These are phyloP conservation scores for Hippopotamyrus pictus DNA, from an alignment of 2,797 vertebrate genomes.

Conservation along the genomic window DNA sequence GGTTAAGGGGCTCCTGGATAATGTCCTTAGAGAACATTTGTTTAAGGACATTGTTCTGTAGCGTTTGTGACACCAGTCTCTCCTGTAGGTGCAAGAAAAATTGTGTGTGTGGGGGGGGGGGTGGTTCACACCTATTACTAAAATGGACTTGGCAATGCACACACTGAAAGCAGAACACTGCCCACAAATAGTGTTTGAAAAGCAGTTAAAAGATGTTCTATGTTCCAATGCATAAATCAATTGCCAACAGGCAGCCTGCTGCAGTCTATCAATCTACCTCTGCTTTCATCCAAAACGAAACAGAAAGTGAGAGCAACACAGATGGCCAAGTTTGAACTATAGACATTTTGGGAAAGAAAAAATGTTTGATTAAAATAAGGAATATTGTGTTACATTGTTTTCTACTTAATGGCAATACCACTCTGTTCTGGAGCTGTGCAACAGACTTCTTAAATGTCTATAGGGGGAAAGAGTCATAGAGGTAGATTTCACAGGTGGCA, in stretches of 20 bases:
- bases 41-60: background rate
- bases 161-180: background rate
- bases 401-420: background rate
- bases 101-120: background rate
- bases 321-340: background rate
- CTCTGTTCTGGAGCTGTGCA: background rate
- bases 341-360: background rate
- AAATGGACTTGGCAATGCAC: background rate
- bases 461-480: background rate
- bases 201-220: background rate
- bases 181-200: background rate
- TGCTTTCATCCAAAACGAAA: background rate
- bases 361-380: background rate
- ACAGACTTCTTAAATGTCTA: background rate
- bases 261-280: background rate
- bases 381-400: background rate
- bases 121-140: background rate
- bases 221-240: background rate
- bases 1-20: background rate
- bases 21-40: background rate
- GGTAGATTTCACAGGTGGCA: slow-evolving; percentile 11
- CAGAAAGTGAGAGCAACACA: background rate
- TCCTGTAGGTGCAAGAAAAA: background rate
- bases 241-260: background rate
- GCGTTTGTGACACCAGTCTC: background rate